Evolutionary conservation across 1,140 invertebrate genomes (phyloP), one percentile per base, ranked within the genome.

Genomic region (Cydia amplana): DNA sequence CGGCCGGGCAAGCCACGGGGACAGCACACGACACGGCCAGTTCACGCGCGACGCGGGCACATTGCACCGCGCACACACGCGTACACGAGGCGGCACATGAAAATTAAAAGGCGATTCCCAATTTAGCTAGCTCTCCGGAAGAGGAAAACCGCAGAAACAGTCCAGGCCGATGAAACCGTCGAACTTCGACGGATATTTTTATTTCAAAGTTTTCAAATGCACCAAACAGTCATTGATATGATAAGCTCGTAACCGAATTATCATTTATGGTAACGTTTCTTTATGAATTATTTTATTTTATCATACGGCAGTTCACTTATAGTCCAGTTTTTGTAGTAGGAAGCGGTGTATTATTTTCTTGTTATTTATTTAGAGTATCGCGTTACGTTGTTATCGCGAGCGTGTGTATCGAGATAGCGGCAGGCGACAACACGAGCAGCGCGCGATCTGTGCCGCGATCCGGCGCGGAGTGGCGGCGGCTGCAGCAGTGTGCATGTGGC

Each of bases 1-100:
- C 95, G 95, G 95, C 95, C 93, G 95, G 95, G 93, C 94, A 95
- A 94, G 95, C 95, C 95, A 96, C 95, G 95, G 96, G 95, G 96
- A 88, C 85, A 84, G 82, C 82, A 82, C 86, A 76, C 74, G 80
- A 79, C 81, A 84, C 87, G 82, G 89, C 84, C 84, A 74, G 87
- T 86, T 90, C 87, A 91, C 86, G 87, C 84, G 87, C 85, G 90
- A 63, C 84, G 87, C 88, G 89, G 85, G 89, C 90, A 90, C 90
- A 92, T 92, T 82, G 88, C 89, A 91, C 85, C 89, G 87, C 89
- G 86, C 81, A 86, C 80, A 90, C 90, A 89, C 88, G 87, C 88
- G 84, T 85, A 84, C 90, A 78, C 79, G 84, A 89, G 86, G 81
- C 91, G 82, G 89, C 91, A 92, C 91, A 92, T 92, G 91, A 90